Base-by-base conservation (phyloP, 1,140 invertebrate genomes). In the Asobara japonica region DNA sequence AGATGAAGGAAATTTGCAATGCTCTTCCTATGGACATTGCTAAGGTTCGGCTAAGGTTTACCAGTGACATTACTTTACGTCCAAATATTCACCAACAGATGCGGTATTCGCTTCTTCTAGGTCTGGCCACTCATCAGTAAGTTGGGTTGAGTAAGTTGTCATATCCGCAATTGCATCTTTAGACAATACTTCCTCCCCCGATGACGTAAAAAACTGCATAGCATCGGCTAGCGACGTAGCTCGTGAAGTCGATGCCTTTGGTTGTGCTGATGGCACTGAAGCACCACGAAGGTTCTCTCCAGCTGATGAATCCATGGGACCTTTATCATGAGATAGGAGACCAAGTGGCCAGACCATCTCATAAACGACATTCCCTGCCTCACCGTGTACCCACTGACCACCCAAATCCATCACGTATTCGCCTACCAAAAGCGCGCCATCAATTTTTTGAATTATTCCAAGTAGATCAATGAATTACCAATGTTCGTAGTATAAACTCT, bases 381-480 rank as follows among this genome's bases (percentile, higher is more conserved):
- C 91, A 11, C 95, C 95, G 78, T 97, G 95, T 76, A 95, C 89
- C 93, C 93, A 95, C 78, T 96, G 93, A 22, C 94, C 95, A 5
- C 96, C 95, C n/a, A 96, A 74, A 83, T 97, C 96, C 7, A 96
- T 84, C 20, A 89, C 82, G 73, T 88, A 88, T 3, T 90, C 89
- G 1, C 82, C 88, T 85, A 38, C 29, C 78, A 82, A 78, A 69
- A 71, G 27, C n/a, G n/a, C n/a, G n/a, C n/a, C n/a, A n/a, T n/a
- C n/a, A n/a, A n/a, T n/a, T n/a, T n/a, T n/a, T n/a, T n/a, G n/a
- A n/a, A 16, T 18, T 5, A 45, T 45, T 45, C 41, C 8, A 13
- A 45, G 3, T 45, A 45, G n/a, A 5, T 1, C 13, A 13, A 65
- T 29, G 5, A 13, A 27, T 60, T 66, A 82, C 88, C 90, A 78